Conservation (phyloP, 2,113 vertebrate species). For the Tiliqua scincoides region DNA sequence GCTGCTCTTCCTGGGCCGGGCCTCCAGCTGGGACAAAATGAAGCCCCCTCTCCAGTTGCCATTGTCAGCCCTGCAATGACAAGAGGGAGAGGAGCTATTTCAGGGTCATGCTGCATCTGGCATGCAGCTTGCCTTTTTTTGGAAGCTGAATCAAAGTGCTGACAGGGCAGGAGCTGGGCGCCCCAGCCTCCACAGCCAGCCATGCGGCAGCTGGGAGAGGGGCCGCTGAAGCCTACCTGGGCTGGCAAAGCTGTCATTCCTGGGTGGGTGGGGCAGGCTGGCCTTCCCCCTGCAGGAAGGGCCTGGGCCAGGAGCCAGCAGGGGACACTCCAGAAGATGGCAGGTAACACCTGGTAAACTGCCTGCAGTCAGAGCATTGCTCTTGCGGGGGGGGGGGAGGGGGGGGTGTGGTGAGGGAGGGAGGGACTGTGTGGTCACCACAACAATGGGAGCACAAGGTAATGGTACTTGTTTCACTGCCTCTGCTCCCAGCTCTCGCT, state of each 20-base stretch:
- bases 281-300: not conserved
- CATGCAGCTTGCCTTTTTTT: not conserved
- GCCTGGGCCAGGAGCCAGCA: fast-evolving
- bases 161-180: not conserved
- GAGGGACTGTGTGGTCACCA: too few relatives aligned
- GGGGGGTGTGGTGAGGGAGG: too few relatives aligned
- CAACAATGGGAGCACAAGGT: too few relatives aligned
- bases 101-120: not conserved
- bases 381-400: too few relatives aligned
- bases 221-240: not conserved
- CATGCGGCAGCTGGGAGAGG: not conserved
- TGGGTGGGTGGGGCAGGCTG: not conserved
- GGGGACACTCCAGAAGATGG: not conserved
- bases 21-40: not conserved
- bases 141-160: not conserved
- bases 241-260: too few relatives aligned
- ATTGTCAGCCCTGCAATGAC: not conserved
- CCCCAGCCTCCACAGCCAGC: not conserved
- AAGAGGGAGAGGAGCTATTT: not conserved
- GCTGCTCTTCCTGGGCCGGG: too few relatives aligned
- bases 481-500: too few relatives aligned
- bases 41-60: not conserved
- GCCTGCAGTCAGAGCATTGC: too few relatives aligned
- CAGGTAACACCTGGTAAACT: not conserved
- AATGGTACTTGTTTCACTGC: too few relatives aligned